These are phyloP conservation scores for Drosophila tani DNA, from an alignment of 1,140 invertebrate species.

Conservation along the genomic window DNA sequence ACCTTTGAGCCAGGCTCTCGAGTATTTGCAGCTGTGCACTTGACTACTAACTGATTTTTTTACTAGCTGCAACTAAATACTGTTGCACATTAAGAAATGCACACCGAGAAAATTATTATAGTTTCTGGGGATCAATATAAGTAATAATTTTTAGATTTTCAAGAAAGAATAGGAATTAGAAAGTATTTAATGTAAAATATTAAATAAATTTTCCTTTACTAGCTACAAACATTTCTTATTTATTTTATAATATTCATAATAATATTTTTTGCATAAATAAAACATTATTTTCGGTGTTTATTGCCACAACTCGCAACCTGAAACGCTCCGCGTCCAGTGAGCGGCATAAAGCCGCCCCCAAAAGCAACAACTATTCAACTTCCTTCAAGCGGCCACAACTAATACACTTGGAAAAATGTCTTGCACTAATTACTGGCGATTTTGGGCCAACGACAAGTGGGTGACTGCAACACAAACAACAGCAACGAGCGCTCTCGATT, in stretches of 20 bases:
- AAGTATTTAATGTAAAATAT: not conserved
- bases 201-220: fast-evolving
- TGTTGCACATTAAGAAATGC: not conserved
- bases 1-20: constrained; percentile 14
- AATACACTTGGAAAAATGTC: constrained; percentile 45
- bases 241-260: no score
- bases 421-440: constrained; percentile 71
- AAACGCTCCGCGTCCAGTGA: constrained; percentile 51
- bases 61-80: constrained; percentile 26
- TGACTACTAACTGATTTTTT: constrained; percentile 53
- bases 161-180: no score
- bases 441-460: constrained; percentile 47
- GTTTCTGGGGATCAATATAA: not conserved
- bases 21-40: constrained; percentile 72
- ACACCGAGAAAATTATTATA: not conserved
- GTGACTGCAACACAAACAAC: constrained; percentile 6
- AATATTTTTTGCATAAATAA: not conserved
- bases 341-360: constrained; percentile 26
- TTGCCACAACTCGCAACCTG: constrained; percentile 61
- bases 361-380: constrained; percentile 19
- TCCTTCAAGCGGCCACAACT: constrained; percentile 18
- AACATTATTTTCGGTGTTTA: not conserved
- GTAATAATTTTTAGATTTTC: not conserved
- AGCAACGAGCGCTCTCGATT: constrained; percentile 32
- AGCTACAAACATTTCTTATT: not conserved